Base-by-base conservation (phyloP, 2,113 vertebrate genomes). In the Ammospiza caudacuta region DNA sequence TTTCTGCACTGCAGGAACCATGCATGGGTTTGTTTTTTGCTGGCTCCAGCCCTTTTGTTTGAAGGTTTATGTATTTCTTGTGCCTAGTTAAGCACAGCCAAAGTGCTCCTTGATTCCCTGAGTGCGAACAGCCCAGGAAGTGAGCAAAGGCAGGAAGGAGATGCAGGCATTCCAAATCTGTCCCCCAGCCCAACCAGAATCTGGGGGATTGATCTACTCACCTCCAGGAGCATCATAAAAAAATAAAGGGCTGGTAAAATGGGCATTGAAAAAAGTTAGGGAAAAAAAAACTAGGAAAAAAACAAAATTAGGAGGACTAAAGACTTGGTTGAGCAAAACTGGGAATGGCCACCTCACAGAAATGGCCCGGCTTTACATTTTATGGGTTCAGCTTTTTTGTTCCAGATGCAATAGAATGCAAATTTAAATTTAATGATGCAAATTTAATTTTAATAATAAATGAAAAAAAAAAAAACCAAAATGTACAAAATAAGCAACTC, bases 41-140 rank as follows among this genome's bases (percentile, higher is more conserved):
- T 84, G 73, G 61, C 78, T 94, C 81, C 74, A 64, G 70, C 44
- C 37, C 67, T 76, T 90, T 84, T 80, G 74, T 91, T 89, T 85
- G 91, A 91, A 61, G 29, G n/a, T 62, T 85, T 87, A 44, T 83
- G 5, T 59, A 74, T 87, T 89, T 90, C 49, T 94, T 67, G 51
- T 69, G 78, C 63, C 52, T 73, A 5, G 58, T 54, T n/a, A 84
- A 91, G 55, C 43, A 49, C 37, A 95, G 51, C n/a, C 74, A 80
- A 76, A 70, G 29, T n/a, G 51, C 47, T 70, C 59, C 1, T 4
- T n/a, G 91, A 62, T 55, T 80, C 46, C 29, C 16, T 59, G 85
- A 76, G 54, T 41, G n/a, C 57, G 72, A 70, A 81, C 22, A 90
- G 72, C 51, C 58, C 57, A 76, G 54, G 18, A 78, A 73, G 37